Evolutionary conservation across 1,140 invertebrate genomes (phyloP), one percentile per base, ranked within the genome.

Genomic region (Cydia amplana): DNA sequence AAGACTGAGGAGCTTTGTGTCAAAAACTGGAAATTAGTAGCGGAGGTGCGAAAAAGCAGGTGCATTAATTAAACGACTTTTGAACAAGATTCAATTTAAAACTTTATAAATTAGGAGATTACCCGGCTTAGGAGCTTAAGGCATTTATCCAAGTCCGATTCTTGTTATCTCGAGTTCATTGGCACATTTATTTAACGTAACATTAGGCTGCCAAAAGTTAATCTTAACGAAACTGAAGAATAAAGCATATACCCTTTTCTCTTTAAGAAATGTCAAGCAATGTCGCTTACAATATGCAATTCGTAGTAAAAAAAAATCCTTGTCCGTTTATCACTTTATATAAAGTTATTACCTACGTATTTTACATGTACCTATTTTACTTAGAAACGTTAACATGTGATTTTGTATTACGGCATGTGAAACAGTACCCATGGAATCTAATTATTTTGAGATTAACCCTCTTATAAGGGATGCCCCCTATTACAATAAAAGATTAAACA

Each of bases 31-130:
- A 70, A 70, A 70, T 70, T 70, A 40, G 65, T 70, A 70, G 65
- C 32, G 36, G 32, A 70, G 65, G 28, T 36, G 32, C 32, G 65
- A 70, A 70, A 70, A 70, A 70, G 32, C 65, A 70, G 65, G 65
- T 70, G 65, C 65, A 70, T 70, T 70, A 70, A 70, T 70, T 70
- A 70, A 70, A 70, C 28, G 65, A 70, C 65, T 70, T 70, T 70
- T 70, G 65, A 70, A 70, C 32, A 70, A 70, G 65, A 70, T 70
- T 70, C 65, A 70, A 70, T 36, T 70, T 70, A 43, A 70, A 43
- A 70, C 65, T 70, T 70, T 70, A 36, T 70, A 70, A 70, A 70
- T 70, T 43, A 70, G 65, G 18, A 70, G 65, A 70, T 70, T 70
- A 70, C 28, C 16, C 28, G 32, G 65, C 28, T 70, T 43, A 70